These are phyloP conservation scores for Muscicapa adusta DNA, from an alignment of 2,113 vertebrate species.

Conservation along the genomic window DNA sequence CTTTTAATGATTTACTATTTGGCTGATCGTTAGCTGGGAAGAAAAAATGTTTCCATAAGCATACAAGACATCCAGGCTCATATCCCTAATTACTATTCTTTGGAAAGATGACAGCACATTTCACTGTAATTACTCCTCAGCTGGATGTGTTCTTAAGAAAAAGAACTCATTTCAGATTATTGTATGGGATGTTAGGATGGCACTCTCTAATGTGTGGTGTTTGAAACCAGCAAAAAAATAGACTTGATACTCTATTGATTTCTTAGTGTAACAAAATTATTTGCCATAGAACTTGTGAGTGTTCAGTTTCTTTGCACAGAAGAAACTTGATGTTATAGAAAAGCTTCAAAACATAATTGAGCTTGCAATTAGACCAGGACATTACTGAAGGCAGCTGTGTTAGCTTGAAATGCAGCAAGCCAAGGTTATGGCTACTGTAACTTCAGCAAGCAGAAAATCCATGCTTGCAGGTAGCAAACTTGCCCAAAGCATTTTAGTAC, in stretches of 20 bases:
- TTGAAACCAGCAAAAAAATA: conserved; percentile 3
- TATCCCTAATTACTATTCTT: conserved; percentile 38
- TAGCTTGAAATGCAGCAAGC: not conserved
- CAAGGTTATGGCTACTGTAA: not conserved
- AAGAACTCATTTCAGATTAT: conserved; percentile 7
- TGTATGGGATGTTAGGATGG: not conserved
- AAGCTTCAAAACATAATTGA: not conserved
- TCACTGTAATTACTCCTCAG: conserved; percentile 48
- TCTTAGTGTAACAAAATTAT: not conserved
- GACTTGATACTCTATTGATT: not conserved
- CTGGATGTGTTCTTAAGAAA: conserved; percentile 23
- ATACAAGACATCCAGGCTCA: conserved; percentile 23
- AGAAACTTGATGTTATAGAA: not conserved
- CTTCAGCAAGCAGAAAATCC: not conserved
- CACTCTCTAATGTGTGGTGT: not conserved
- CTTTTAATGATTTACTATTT: conserved; percentile 45
- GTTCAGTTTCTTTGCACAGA: not conserved
- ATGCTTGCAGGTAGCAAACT: not conserved
- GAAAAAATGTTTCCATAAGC: conserved; percentile 40
- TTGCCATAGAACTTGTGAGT: not conserved
- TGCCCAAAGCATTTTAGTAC: not conserved
- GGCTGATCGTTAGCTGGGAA: conserved; percentile 13
- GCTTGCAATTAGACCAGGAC: not conserved
- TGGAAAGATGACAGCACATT: conserved; percentile 37
- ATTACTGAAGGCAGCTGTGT: not conserved